Evolutionary conservation across 2,113 vertebrate species (phyloP).

Genomic region (Steatornis caripensis): DNA sequence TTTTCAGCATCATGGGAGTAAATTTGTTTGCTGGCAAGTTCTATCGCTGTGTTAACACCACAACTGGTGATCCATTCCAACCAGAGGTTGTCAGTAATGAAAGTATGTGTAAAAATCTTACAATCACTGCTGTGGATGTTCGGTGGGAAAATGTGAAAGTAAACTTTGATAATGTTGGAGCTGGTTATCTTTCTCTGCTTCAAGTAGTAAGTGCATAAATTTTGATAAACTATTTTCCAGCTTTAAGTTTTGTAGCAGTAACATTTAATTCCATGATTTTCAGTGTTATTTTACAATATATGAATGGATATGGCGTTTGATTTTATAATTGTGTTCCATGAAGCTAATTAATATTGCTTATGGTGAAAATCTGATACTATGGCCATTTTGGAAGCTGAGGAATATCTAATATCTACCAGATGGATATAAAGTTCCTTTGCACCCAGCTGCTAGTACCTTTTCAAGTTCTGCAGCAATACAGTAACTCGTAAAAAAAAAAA

Average conservation of each 20-base stretch:
- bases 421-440: background rate
- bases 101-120: conserved; percentile 42
- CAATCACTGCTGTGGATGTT: background rate
- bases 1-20: conserved; percentile 99
- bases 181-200: conserved; percentile 90
- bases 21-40: conserved; percentile 95
- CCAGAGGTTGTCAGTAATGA: conserved; percentile 19
- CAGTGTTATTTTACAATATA: background rate
- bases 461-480: background rate
- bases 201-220: conserved; percentile 82
- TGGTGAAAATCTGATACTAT: background rate
- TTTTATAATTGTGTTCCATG: background rate
- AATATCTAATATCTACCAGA: background rate
- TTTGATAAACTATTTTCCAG: background rate
- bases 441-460: background rate
- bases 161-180: conserved; percentile 94
- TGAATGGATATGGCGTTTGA: background rate
- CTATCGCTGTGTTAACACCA: conserved; percentile 79
- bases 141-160: conserved; percentile 88
- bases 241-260: background rate
- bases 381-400: background rate
- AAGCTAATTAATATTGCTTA: background rate
- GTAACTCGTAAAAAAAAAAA: background rate
- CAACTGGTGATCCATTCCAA: background rate
- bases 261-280: background rate